Evolutionary conservation across 2,888 invertebrate genomes (phyloP), one percentile per base, ranked within the genome.

Genomic region (Chrysolina haemoptera): DNA sequence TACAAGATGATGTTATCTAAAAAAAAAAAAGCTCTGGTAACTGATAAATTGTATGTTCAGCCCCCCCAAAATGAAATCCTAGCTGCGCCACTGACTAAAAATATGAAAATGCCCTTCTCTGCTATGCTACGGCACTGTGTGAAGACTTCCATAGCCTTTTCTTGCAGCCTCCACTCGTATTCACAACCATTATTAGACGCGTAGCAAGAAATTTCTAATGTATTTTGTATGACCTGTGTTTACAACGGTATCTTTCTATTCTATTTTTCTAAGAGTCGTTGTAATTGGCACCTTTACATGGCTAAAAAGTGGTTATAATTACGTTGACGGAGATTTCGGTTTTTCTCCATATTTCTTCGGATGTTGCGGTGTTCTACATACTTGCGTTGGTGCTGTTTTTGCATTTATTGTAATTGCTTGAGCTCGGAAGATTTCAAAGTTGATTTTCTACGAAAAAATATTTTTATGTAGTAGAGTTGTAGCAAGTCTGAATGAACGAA

Each of bases 161-260:
- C 9, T 65, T 16, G 27, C 11, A 59, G 27, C 59, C 59, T 59
- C 35, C 27, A n/a, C 16, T n/a, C 16, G 59, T 59, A 59, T 35
- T 18, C 20, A 55, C n/a, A 70, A 65, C 70, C 55, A 70, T 70
- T 70, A 65, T 70, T 46, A 70, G 55, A 55, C 41, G 35, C 43
- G 40, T 41, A 55, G 43, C 64, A 71, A 71, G 66, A 71, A 71
- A 71, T 71, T 43, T 66, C 68, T 73, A 73, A 73, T 73, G 73
- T 55, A 46, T 73, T 73, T 68, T 69, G 64, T 73, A 73, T 65
- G 68, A 73, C 73, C 68, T 64, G 68, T 63, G 18, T 73, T 69
- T 73, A 73, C 68, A 73, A 73, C 73, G 73, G 73, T 68, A 73
- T 16, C 22, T 43, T n/a, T n/a, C n/a, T n/a, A n/a, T n/a, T n/a